Percentiles rank a stretch among this genome's conserved stretches.
Evolutionary conservation across 2,113 vertebrate species (phyloP).

Genomic region (Danio rerio): DNA sequence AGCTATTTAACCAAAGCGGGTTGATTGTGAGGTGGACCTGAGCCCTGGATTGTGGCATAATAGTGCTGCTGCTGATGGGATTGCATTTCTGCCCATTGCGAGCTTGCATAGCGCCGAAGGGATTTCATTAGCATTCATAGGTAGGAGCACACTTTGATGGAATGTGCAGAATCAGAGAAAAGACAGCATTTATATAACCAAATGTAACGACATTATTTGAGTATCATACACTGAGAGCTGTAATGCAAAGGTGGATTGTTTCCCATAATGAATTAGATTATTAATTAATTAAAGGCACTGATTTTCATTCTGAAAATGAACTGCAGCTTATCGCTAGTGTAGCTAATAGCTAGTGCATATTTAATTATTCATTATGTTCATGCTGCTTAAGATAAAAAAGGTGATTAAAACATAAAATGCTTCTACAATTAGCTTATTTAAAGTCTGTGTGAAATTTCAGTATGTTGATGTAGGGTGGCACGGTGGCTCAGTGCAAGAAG

Average conservation of each 20-base stretch:
- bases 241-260: not conserved
- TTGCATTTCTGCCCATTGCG: constrained; percentile 60
- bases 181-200: not conserved
- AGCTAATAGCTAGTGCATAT: no score
- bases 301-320: no score
- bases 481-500: no score
- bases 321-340: no score
- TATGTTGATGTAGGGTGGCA: no score
- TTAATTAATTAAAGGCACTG: not conserved
- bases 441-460: no score
- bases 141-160: not conserved
- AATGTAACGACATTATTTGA: no score
- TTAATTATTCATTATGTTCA: no score
- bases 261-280: not conserved
- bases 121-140: constrained; percentile 17
- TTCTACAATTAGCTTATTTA: no score
- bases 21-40: constrained; percentile 53
- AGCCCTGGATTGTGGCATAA: constrained; percentile 57
- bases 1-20: constrained; percentile 60
- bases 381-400: no score
- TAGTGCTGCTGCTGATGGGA: constrained; percentile 24
- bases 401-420: no score
- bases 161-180: not conserved
- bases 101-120: constrained; percentile 60
- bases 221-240: no score